Conservation (phyloP, 2,113 vertebrate genomes). For the Gavialis gangeticus region DNA sequence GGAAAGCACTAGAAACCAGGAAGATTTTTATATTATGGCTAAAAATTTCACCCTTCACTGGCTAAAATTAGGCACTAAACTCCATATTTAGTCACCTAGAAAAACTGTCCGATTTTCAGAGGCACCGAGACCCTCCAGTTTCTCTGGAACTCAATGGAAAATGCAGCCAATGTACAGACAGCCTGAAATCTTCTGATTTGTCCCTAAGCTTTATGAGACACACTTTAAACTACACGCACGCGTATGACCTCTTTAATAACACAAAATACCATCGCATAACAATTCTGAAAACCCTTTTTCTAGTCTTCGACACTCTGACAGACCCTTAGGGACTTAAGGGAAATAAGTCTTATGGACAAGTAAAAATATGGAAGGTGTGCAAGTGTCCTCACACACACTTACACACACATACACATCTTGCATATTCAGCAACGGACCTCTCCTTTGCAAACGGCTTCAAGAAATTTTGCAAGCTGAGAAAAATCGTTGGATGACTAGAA, state of each 20-base stretch:
- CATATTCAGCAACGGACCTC: neutral
- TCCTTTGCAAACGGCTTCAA: neutral
- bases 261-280: neutral
- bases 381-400: too few relatives aligned
- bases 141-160: neutral
- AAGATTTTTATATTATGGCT: neutral
- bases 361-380: too few relatives aligned
- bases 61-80: neutral
- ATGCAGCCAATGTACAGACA: neutral
- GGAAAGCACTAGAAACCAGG: conserved; percentile 5
- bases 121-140: neutral
- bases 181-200: neutral
- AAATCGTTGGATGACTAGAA: neutral
- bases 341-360: too few relatives aligned
- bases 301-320: too few relatives aligned
- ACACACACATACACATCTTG: too few relatives aligned
- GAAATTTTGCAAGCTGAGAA: neutral
- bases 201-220: neutral
- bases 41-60: neutral
- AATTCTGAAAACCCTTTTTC: neutral
- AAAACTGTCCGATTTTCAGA: neutral
- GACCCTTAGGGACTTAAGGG: too few relatives aligned
- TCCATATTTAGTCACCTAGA: neutral
- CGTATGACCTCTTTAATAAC: neutral
- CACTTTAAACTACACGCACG: neutral